These are phyloP conservation scores for Lymantria dispar DNA, from an alignment of 2,888 invertebrate genomes.

Conservation along the genomic window DNA sequence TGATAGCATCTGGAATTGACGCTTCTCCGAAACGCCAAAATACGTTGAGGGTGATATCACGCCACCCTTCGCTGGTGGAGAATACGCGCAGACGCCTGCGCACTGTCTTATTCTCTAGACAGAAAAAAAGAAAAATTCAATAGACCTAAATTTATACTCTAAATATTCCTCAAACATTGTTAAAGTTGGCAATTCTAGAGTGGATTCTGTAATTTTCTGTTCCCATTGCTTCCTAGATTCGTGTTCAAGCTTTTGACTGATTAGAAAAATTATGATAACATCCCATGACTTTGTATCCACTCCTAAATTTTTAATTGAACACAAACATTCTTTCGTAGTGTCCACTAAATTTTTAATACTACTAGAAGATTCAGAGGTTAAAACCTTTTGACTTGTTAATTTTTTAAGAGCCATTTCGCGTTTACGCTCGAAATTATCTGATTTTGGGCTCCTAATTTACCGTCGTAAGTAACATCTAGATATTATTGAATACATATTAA, in stretches of 20 bases:
- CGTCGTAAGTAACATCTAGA: no score
- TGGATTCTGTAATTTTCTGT: neutral
- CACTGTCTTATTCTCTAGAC: no score
- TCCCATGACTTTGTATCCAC: neutral
- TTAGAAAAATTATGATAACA: neutral
- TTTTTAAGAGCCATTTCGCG: no score
- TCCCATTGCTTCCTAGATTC: constrained; percentile 1
- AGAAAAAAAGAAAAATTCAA: no score
- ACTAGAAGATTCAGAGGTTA: neutral
- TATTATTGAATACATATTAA: no score
- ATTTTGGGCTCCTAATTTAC: no score
- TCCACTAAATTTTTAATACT: constrained; percentile 1
- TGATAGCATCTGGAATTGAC: no score
- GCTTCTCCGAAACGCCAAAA: no score
- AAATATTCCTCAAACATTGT: neutral
- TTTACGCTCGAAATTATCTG: no score
- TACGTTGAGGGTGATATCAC: no score
- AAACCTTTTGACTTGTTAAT: neutral
- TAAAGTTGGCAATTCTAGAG: neutral
- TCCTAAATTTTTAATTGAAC: neutral
- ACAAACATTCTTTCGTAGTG: constrained; percentile 3
- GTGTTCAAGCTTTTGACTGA: neutral
- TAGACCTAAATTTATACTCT: neutral
- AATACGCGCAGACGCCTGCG: no score
- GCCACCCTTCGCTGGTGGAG: no score